phyloP scores from a whole-genome alignment of 2,888 invertebrate species.

The Drosophila hamatofila region DNA sequence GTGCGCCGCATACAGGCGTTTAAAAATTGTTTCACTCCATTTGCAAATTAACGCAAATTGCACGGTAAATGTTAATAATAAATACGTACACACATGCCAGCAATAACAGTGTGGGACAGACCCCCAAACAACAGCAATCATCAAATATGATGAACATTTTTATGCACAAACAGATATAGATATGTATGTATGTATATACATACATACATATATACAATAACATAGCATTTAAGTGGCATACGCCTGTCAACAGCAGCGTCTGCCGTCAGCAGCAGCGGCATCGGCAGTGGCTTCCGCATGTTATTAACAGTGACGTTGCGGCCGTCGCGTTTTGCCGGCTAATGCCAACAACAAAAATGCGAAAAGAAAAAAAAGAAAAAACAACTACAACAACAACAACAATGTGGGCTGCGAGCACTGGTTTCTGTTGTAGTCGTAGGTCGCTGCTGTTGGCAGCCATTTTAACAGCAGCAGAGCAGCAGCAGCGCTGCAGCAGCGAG shows the following conservation, averaged over 20 bases:
- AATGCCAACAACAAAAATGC: slow-evolving; percentile 21
- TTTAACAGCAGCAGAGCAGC: slow-evolving; percentile 44
- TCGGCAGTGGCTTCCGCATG: slow-evolving; percentile 50
- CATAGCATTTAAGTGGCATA: slow-evolving; percentile 49
- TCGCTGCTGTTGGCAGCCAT: slow-evolving; percentile 40
- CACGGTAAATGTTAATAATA: slow-evolving; percentile 35
- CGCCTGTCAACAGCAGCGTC: slow-evolving; percentile 26
- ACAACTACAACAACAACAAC: not conserved
- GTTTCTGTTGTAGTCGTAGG: slow-evolving; percentile 51
- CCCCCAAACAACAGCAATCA: slow-evolving; percentile 22
- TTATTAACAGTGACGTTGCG: slow-evolving; percentile 66
- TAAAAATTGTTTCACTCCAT: slow-evolving; percentile 61
- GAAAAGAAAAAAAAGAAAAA: slow-evolving; percentile 4
- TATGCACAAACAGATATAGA: not conserved
- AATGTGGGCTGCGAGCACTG: slow-evolving; percentile 14
- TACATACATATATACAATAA: slow-evolving; percentile 12
- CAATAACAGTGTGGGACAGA: not conserved
- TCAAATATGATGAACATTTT: slow-evolving; percentile 25
- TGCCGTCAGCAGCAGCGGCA: not conserved
- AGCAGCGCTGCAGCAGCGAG: slow-evolving; percentile 11
- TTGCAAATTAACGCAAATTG: slow-evolving; percentile 59
- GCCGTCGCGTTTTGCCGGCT: slow-evolving; percentile 36
- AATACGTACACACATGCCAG: slow-evolving; percentile 3
- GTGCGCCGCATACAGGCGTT: slow-evolving; percentile 65
- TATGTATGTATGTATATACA: not conserved